Conservation (phyloP, 2,113 vertebrate species). For the Chaetodon trifascialis region DNA sequence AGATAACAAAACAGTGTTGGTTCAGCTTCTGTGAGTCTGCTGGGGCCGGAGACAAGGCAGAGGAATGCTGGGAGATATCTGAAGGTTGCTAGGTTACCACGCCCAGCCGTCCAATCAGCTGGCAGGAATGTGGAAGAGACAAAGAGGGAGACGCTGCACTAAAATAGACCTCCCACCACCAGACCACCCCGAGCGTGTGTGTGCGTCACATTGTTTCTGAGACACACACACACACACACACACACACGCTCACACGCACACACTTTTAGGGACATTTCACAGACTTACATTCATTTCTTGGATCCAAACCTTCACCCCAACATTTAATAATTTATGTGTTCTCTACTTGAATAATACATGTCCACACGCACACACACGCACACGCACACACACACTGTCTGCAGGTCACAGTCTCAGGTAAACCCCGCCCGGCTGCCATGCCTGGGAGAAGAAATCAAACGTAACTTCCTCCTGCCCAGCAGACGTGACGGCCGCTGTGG, state of each 20-base stretch:
- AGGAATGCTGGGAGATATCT: constrained; percentile 65
- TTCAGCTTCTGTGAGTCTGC: background rate
- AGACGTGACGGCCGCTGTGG: background rate
- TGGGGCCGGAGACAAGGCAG: constrained; percentile 15
- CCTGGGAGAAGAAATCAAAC: constrained; percentile 4
- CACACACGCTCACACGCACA: background rate
- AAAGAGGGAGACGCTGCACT: constrained; percentile 25
- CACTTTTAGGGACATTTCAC: too few relatives aligned
- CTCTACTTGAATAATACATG: too few relatives aligned
- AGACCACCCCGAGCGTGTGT: constrained; percentile 35
- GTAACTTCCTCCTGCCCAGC: background rate
- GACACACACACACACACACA: constrained; percentile 1
- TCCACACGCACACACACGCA: background rate
- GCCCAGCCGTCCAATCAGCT: constrained; percentile 58
- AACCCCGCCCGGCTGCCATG: constrained; percentile 19
- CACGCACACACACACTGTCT: constrained; percentile 1
- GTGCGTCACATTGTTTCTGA: too few relatives aligned
- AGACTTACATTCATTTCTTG: too few relatives aligned
- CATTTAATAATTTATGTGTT: background rate
- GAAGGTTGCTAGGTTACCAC: constrained; percentile 69
- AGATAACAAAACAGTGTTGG: background rate
- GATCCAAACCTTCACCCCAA: constrained; percentile 9
- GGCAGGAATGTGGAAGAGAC: constrained; percentile 48
- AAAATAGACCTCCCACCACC: constrained; percentile 52
- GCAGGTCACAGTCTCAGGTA: constrained; percentile 17